Base-by-base conservation (phyloP, 1,140 invertebrate species). In the Drosophila sucinea region DNA sequence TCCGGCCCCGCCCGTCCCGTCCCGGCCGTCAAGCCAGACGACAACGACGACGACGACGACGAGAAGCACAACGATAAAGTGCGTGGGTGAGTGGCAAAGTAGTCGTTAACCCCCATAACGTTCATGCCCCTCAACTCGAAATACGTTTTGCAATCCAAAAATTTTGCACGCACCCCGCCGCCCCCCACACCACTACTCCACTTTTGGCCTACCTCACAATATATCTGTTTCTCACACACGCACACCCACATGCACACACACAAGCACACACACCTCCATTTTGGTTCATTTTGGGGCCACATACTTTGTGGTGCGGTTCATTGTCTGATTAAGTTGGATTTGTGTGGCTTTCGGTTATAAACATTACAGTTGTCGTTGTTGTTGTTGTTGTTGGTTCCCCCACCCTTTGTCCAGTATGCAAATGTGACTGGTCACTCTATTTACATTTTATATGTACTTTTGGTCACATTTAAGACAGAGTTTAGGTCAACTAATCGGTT, bases 221-320 rank as follows among this genome's bases (percentile, higher is more conserved):
- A 25, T 27, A 51, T 27, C 7, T 51, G 23, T 51, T 51, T 51
- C 44, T 10, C 25, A 4, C 44, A 3, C 7, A 2, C 55, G 2
- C 55, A 17, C 55, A 33, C 27, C 4, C 54, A n/a, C 54, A 4
- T 10, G 8, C 32, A 33, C 33, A 35, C 23, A 58, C 54, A 54
- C 27, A 54, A 23, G 25, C 25, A 29, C 25, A 56, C 30, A 56
- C 56, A 33, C 56, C 32, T 58, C 7, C 68, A 79, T 79, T 79
- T 73, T 62, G 69, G 82, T 72, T 86, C 83, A 75, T 73, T 81
- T 82, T 87, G 82, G 35, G 82, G 32, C 63, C 70, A 75, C 65
- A 79, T 77, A 81, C 69, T 76, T 79, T 87, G 83, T 27, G 79
- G 83, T 82, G 41, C 29, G 30, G 51, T 25, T 40, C 66, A 63